Base-by-base conservation (phyloP, 2,113 vertebrate species). In the Narcine bancroftii region DNA sequence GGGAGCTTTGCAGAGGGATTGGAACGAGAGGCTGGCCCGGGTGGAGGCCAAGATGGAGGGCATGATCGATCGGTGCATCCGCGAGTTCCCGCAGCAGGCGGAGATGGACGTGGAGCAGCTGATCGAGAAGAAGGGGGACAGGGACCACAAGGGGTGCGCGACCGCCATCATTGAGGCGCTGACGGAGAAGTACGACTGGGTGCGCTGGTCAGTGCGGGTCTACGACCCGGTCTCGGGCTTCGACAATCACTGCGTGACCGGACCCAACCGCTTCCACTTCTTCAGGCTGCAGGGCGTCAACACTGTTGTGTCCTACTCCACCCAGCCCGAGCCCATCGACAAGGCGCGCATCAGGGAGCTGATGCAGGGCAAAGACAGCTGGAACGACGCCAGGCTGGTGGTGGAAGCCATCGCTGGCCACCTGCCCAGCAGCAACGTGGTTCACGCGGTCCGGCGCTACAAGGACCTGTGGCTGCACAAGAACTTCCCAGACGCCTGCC, bases 181-280 rank as follows among this genome's bases (percentile, higher is more conserved):
- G 93, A 92, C 93, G n/a, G 95, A 94, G 17, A 97, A 97, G 93
- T 96, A 95, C 0, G 95, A 97, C 42, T 97, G 96, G 96, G 94
- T 96, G 2, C 94, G 93, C 92, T 97, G 96, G 96, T 97, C 96
- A 0, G 95, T 97, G 87, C 93, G 96, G 36, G 94, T 96, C 0
- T 94, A 96, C 92, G 95, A 95, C 92, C 95, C 95, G 3, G 94
- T 95, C 0, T 95, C 95, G 0, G 95, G 96, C 1, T 94, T 96
- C 36, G 95, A 95, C 83, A 96, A 96, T 91, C 96, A 97, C 56
- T 94, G 94, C 0, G 93, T 96, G 93, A 92, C 92, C 0, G 96
- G 96, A 0, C 95, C 94, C 93, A 89, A 89, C 39, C 95, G 94
- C 92, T 96, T 96, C 15, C 94, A 96, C 24, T 94, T 96, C 29